Evolutionary conservation across 2,113 vertebrate genomes (phyloP).

Genomic region (Megaptera novaeangliae): DNA sequence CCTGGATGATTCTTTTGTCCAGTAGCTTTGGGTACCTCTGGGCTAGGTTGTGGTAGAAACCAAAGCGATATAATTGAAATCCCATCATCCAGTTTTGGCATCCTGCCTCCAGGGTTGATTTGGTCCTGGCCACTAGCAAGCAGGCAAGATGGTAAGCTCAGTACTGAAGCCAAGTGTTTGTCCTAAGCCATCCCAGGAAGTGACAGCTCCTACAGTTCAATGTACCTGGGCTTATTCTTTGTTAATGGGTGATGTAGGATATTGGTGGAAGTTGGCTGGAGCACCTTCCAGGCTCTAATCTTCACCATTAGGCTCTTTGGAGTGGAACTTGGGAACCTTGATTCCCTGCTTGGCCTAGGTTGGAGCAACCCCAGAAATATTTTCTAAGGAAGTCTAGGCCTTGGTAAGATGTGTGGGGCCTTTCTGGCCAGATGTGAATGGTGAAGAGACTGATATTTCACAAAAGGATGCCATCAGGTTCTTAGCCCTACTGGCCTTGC

Average conservation of each 20-base stretch:
- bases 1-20: not conserved
- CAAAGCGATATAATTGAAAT: not conserved
- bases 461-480: not conserved
- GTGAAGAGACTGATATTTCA: not conserved
- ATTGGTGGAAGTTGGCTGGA: not conserved
- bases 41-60: not conserved
- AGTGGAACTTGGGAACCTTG: not conserved
- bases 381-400: not conserved
- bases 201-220: not conserved
- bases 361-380: not conserved
- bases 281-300: not conserved
- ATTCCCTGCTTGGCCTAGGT: not conserved
- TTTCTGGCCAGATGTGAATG: not conserved
- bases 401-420: not conserved
- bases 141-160: not conserved
- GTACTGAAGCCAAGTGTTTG: not conserved
- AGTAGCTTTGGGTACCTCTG: not conserved
- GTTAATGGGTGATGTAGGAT: not conserved
- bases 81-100: not conserved
- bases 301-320: not conserved
- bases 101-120: not conserved
- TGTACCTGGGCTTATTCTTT: not conserved
- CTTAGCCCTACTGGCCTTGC: not conserved
- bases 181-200: not conserved
- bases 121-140: not conserved